Conservation (phyloP, 2,113 vertebrate species). For the Tupaia tana region DNA sequence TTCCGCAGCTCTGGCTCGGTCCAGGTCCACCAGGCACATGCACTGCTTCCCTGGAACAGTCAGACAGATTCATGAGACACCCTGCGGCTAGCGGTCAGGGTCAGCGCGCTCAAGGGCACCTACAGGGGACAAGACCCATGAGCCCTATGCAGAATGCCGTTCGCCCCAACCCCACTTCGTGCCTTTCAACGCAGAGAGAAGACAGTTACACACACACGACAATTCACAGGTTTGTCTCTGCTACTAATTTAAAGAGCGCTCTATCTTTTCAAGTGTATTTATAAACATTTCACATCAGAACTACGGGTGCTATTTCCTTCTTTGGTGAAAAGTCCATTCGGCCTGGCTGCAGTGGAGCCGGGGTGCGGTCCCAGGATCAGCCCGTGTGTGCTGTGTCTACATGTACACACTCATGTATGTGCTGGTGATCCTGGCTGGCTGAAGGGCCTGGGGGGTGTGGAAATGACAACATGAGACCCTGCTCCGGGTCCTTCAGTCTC, state of each 20-base stretch:
- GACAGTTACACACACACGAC: not conserved
- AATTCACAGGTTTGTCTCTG: slow-evolving; percentile 17
- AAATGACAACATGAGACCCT: no score
- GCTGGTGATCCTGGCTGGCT: no score
- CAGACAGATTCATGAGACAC: slow-evolving; percentile 13
- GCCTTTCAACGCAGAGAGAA: not conserved
- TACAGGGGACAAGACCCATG: not conserved
- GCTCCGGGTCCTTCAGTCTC: no score
- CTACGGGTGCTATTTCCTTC: not conserved
- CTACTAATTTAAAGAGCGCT: slow-evolving; percentile 7
- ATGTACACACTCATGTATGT: no score
- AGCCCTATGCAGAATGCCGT: not conserved
- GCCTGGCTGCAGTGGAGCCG: no score
- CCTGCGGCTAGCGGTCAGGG: not conserved
- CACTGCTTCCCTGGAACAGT: slow-evolving; percentile 93
- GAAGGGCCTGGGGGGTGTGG: no score
- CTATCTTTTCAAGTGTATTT: slow-evolving; percentile 19
- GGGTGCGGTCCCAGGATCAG: no score
- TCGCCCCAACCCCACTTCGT: not conserved
- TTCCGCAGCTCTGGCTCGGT: slow-evolving; percentile 95
- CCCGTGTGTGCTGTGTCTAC: no score
- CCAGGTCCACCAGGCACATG: slow-evolving; percentile 98
- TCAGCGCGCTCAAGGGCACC: not conserved
- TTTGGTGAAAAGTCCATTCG: slow-evolving; percentile 43
- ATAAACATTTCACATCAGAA: not conserved